Percentiles rank a stretch among this genome's conserved stretches.
phyloP scores from a whole-genome alignment of 2,113 vertebrate species.

The Salvator merianae region DNA sequence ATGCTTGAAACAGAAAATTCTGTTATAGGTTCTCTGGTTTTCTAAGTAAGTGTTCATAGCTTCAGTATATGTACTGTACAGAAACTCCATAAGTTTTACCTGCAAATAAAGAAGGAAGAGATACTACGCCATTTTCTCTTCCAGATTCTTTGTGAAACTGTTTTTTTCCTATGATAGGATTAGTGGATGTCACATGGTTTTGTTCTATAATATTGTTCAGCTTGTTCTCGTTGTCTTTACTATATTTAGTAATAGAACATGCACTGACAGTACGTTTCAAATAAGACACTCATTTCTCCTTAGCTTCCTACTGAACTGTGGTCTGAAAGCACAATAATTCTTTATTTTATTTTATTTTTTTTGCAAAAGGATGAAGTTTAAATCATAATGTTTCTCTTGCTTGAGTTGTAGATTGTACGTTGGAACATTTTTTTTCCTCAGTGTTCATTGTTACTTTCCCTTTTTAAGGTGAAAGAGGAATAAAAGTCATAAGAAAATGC shows the following conservation, averaged over 20 bases:
- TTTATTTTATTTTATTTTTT: not conserved
- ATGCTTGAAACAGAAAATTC: not conserved
- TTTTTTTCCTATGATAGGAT: constrained; percentile 28
- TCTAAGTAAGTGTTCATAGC: not conserved
- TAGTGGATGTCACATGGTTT: constrained; percentile 10
- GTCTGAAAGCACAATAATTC: not conserved
- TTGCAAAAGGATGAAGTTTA: constrained; percentile 19
- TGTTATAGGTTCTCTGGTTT: not conserved
- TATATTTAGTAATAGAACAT: constrained; percentile 46
- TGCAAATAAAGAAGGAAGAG: not conserved
- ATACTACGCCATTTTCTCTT: constrained; percentile 7
- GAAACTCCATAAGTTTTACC: not conserved
- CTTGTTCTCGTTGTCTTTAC: constrained; percentile 37
- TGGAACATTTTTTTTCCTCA: constrained; percentile 4
- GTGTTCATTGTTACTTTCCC: not conserved
- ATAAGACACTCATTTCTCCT: constrained; percentile 29
- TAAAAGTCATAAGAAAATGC: constrained; percentile 85
- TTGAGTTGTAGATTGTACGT: not conserved
- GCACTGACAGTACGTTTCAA: constrained; percentile 38
- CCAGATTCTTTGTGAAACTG: not conserved
- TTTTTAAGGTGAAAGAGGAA: constrained; percentile 69
- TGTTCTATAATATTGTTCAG: constrained; percentile 39
- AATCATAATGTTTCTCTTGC: constrained; percentile 1
- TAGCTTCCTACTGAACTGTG: not conserved
- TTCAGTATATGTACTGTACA: not conserved